These are phyloP conservation scores for Meles meles DNA, from an alignment of 2,113 vertebrate genomes.

Conservation along the genomic window DNA sequence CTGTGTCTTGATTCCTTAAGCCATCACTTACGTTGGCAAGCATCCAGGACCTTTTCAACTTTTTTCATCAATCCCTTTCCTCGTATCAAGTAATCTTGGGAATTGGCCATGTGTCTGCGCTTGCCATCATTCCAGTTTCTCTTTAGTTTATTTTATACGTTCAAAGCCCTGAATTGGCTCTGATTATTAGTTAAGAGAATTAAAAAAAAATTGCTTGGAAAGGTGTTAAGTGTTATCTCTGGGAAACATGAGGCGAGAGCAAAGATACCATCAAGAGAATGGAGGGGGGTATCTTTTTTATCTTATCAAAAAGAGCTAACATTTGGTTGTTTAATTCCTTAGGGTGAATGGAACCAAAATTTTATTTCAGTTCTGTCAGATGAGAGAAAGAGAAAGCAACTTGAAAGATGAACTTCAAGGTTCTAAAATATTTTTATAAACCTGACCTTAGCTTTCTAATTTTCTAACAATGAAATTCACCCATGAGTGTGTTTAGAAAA, in stretches of 20 bases:
- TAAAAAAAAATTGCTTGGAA: not conserved
- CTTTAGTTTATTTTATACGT: not conserved
- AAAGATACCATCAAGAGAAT: constrained; percentile 20
- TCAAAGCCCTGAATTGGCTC: not conserved
- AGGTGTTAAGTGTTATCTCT: constrained; percentile 60
- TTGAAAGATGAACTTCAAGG: constrained; percentile 27
- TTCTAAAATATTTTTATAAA: not conserved
- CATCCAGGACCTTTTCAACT: not conserved
- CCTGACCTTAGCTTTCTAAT: not conserved
- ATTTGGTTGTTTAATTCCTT: constrained; percentile 52
- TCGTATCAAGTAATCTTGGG: not conserved
- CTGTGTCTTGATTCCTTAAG: not conserved
- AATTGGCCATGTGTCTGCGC: not conserved
- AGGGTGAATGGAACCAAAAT: constrained; percentile 8
- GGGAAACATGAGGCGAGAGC: constrained; percentile 48
- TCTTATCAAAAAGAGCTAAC: constrained; percentile 11
- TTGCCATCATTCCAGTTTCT: not conserved
- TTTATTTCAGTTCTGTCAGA: not conserved
- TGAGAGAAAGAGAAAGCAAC: constrained; percentile 18
- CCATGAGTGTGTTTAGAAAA: not conserved
- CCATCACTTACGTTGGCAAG: not conserved
- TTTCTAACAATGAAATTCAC: not conserved
- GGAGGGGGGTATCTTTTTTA: constrained; percentile 42
- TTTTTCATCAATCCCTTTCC: not conserved
- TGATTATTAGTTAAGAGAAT: constrained; percentile 34